phyloP scores from a whole-genome alignment of 2,888 invertebrate genomes.

The Scelioninae gen. 1 region DNA sequence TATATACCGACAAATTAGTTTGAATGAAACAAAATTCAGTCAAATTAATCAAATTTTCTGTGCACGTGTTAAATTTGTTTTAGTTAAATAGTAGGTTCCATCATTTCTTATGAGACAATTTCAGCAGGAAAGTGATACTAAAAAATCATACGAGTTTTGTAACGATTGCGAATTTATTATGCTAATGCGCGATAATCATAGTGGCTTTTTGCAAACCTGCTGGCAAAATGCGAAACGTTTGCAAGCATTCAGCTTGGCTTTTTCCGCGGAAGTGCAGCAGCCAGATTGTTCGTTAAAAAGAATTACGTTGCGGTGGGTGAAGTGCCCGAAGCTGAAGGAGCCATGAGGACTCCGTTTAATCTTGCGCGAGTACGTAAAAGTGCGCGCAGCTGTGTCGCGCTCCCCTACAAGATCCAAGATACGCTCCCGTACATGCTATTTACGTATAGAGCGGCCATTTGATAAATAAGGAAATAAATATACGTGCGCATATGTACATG shows the following conservation, averaged over 20 bases:
- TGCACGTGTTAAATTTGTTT: neutral
- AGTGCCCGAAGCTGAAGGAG: conserved; percentile 32
- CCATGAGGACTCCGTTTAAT: conserved; percentile 58
- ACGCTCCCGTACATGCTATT: conserved; percentile 21
- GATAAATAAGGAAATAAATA: conserved; percentile 56
- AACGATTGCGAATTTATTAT: conserved; percentile 39
- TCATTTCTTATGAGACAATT: too few species aligned
- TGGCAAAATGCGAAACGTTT: conserved; percentile 30
- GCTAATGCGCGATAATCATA: too few species aligned
- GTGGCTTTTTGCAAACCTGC: conserved; percentile 7
- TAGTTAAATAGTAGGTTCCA: too few species aligned
- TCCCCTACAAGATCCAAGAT: conserved; percentile 38
- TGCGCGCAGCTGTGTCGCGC: conserved; percentile 49
- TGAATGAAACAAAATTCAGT: too few species aligned
- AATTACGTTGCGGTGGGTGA: conserved; percentile 45
- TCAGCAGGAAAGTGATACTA: too few species aligned
- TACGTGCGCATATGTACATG: conserved; percentile 14
- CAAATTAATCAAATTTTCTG: neutral
- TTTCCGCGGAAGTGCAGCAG: conserved; percentile 23
- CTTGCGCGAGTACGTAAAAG: conserved; percentile 46
- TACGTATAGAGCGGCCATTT: conserved; percentile 29
- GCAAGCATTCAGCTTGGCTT: conserved; percentile 23
- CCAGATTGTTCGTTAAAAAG: conserved; percentile 60
- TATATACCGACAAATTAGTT: too few species aligned
- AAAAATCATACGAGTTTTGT: too few species aligned